Conservation (phyloP, 1,140 invertebrate genomes). For the Lasioglossum baleicum region DNA sequence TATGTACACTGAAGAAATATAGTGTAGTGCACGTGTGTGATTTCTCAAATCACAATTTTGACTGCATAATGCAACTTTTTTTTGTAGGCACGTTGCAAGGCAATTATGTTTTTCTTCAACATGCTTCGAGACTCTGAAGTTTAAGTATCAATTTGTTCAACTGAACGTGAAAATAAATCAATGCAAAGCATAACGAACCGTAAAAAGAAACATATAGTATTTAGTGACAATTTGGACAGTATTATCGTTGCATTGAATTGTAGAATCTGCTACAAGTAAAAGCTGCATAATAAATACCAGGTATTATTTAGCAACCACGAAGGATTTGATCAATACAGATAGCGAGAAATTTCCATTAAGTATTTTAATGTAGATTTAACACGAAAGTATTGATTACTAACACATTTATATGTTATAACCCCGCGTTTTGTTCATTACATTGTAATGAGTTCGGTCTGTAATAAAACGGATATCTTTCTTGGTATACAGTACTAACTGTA, state of each 20-base stretch:
- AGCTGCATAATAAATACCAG: conserved; percentile 55
- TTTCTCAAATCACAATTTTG: conserved; percentile 34
- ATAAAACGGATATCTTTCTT: background rate
- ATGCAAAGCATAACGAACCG: background rate
- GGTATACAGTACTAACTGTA: background rate
- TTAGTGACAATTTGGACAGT: background rate
- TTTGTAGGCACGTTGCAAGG: conserved; percentile 52
- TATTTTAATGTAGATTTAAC: conserved; percentile 1
- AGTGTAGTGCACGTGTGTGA: conserved; percentile 33
- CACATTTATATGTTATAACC: too few species aligned
- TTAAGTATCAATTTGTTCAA: background rate
- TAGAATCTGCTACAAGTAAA: conserved; percentile 45
- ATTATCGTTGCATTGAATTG: conserved; percentile 4
- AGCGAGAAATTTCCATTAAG: background rate
- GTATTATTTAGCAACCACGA: conserved; percentile 17
- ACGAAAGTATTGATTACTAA: background rate
- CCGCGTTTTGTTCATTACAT: background rate
- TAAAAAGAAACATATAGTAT: background rate
- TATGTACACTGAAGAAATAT: conserved; percentile 40
- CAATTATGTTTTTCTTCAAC: conserved; percentile 40
- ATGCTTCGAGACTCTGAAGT: background rate
- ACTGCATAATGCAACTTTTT: conserved; percentile 55
- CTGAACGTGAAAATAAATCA: conserved; percentile 14
- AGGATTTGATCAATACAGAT: conserved; percentile 23
- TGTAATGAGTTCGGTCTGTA: background rate